Evolutionary conservation across 2,888 invertebrate genomes (phyloP).

Genomic region (Brenthis ino): DNA sequence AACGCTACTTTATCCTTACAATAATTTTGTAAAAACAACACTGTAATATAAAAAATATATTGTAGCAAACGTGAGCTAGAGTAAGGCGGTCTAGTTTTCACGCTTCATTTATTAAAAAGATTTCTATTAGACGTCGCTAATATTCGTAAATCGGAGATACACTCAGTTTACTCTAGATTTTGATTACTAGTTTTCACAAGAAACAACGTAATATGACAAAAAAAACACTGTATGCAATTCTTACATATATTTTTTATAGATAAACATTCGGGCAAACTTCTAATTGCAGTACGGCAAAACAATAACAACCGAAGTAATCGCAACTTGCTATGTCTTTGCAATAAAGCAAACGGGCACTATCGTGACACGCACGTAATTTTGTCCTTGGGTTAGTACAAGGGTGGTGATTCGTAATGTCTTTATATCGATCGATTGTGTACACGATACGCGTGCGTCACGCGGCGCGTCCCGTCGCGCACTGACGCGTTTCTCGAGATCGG

Average conservation of each 20-base stretch:
- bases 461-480: slow-evolving; percentile 69
- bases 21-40: not conserved
- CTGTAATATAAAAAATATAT: not conserved
- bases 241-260: not conserved
- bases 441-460: slow-evolving; percentile 53
- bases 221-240: not conserved
- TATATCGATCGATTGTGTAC: slow-evolving; percentile 44
- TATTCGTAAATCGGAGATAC: not conserved
- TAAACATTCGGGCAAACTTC: slow-evolving; percentile 4
- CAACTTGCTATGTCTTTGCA: not conserved
- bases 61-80: not conserved
- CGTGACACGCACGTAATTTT: slow-evolving; percentile 43
- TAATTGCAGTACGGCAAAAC: slow-evolving; percentile 12
- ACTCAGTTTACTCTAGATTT: not conserved
- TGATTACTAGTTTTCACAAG: not conserved
- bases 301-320: slow-evolving; percentile 1
- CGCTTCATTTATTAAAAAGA: slow-evolving; percentile 3
- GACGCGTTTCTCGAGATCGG: slow-evolving; percentile 45
- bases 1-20: not conserved
- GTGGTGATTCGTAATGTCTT: slow-evolving; percentile 22
- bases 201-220: not conserved
- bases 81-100: slow-evolving; percentile 6
- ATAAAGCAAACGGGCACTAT: not conserved
- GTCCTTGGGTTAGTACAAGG: slow-evolving; percentile 32
- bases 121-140: not conserved